Base-by-base conservation (phyloP, 2,113 vertebrate species). In the Heliornis fulica region DNA sequence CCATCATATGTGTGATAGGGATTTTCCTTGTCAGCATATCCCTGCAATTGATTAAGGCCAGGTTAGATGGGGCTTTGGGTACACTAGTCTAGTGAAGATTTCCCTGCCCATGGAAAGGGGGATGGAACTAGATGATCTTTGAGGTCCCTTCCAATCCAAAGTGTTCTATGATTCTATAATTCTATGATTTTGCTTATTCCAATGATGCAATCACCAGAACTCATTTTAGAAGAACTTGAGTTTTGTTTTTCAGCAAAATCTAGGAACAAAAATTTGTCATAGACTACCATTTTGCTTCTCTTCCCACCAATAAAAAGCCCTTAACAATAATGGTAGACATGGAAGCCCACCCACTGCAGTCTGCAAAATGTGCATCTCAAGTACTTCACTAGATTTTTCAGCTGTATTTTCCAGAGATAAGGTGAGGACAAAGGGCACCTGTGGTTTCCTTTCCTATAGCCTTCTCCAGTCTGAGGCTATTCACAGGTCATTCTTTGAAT, bases 401-500 rank as follows among this genome's bases (percentile, higher is more conserved):
- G 45, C 72, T 28, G 36, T 46, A 82, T 56, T 89, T 94, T 40
- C 19, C n/a, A 65, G 48, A 65, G 48, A 79, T 26, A 91, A 91
- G 29, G 34, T 6, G 14, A 93, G 48, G 31, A 78, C 48, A 91
- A 43, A 34, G 22, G n/a, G 9, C 53, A 83, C 21, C 70, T 36
- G 2, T 54, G 23, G 28, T 60, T 95, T 79, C 25, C 22, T 50
- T 89, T 83, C 40, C 28, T 76, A 11, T 36, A 84, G 29, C 25
- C n/a, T 51, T 56, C 36, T 48, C 45, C 75, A 61, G 28, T 43
- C 38, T 87, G 51, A 51, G 92, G 53, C 10, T 93, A 71, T 87
- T 91, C 87, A 69, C 46, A 76, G 69, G 57, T 91, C 53, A 85
- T 79, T 85, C 57, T 91, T 91, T 89, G 53, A 87, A 85, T 91